Conservation (phyloP, 2,113 vertebrate species). For the Siniperca chuatsi region DNA sequence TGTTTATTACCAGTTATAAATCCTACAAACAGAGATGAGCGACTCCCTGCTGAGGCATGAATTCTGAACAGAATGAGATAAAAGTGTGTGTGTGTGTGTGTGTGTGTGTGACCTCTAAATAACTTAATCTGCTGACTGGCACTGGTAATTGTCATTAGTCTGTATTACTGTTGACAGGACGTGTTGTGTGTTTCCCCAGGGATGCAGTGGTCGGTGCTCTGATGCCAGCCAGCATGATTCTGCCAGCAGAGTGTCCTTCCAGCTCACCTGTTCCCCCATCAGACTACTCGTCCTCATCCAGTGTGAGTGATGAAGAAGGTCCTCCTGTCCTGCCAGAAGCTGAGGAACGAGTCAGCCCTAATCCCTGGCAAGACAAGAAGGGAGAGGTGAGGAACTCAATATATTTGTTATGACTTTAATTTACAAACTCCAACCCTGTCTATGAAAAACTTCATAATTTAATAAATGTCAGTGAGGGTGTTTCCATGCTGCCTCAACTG, state of each 20-base stretch:
- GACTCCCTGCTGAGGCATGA: neutral
- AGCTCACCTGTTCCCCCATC: slow-evolving; percentile 90
- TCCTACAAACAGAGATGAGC: neutral
- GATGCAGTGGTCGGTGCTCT: slow-evolving; percentile 94
- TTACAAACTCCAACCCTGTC: neutral
- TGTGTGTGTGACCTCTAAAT: slow-evolving; percentile 13
- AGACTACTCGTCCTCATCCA: slow-evolving; percentile 87
- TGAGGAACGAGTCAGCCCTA: slow-evolving; percentile 92
- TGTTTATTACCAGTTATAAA: neutral
- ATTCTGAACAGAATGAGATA: neutral
- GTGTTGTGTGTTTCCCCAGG: slow-evolving; percentile 76
- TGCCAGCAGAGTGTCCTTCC: slow-evolving; percentile 93
- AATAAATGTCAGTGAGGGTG: neutral
- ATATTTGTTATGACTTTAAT: neutral
- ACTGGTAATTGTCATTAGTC: neutral
- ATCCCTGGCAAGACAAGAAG: slow-evolving; percentile 95
- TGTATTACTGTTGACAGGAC: slow-evolving; percentile 7
- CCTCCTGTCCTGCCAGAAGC: slow-evolving; percentile 84
- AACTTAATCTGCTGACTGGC: slow-evolving; percentile 14
- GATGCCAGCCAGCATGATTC: slow-evolving; percentile 98
- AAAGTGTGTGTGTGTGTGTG: neutral
- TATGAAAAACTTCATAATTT: neutral
- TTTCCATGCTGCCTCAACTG: neutral
- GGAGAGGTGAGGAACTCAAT: slow-evolving; percentile 86
- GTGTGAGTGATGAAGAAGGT: slow-evolving; percentile 89